phyloP scores from a whole-genome alignment of 1,140 invertebrate genomes.

The Bilobella aurantiaca region DNA sequence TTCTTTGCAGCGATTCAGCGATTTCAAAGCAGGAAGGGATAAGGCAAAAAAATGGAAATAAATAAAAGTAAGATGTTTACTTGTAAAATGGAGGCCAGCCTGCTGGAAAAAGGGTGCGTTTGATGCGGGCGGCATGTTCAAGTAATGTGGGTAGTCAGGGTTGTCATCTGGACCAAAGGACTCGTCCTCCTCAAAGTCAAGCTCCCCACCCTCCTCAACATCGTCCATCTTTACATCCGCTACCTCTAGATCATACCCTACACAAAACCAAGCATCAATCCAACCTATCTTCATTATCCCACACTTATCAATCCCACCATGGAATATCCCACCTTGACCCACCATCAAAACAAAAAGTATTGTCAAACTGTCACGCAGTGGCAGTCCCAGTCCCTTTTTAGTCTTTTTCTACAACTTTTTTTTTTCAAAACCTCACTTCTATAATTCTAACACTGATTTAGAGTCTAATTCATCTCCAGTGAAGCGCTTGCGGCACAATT shows the following conservation, averaged over 20 bases:
- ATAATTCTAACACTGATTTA: too few relatives aligned
- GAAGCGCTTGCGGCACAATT: too few relatives aligned
- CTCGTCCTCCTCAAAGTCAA: conserved; percentile 26
- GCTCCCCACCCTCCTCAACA: conserved; percentile 23
- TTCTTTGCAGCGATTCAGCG: too few relatives aligned
- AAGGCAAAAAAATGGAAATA: conserved; percentile 5
- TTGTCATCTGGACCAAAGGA: conserved; percentile 14
- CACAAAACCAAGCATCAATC: conserved; percentile 30
- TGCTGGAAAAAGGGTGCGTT: conserved; percentile 18
- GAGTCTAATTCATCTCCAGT: too few relatives aligned
- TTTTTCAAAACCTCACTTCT: too few relatives aligned
- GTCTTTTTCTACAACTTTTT: too few relatives aligned
- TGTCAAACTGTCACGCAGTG: too few relatives aligned
- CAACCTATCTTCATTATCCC: conserved; percentile 15
- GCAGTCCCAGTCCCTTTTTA: too few relatives aligned
- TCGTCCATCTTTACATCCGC: conserved; percentile 30
- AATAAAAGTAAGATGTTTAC: conserved; percentile 24
- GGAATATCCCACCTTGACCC: too few relatives aligned
- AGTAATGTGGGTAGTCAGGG: conserved; percentile 19
- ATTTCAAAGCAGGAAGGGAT: background rate
- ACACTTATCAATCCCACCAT: background rate
- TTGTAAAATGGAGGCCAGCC: conserved; percentile 22
- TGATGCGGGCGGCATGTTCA: conserved; percentile 22
- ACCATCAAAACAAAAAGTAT: too few relatives aligned
- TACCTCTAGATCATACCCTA: conserved; percentile 31